Evolutionary conservation across 1,140 invertebrate genomes (phyloP).

Genomic region (Aphidius gifuensis): DNA sequence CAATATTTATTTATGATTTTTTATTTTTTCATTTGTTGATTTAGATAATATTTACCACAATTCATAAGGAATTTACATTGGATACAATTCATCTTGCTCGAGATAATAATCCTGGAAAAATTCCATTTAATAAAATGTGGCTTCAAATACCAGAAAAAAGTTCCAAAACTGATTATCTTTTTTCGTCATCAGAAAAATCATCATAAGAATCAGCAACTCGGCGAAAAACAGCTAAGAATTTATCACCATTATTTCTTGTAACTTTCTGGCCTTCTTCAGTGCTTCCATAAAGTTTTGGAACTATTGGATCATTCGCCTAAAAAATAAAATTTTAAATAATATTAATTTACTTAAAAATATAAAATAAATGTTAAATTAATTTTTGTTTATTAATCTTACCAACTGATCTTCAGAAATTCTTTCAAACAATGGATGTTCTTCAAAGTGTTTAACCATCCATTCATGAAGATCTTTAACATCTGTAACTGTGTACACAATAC

Average conservation of each 20-base stretch:
- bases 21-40: too few relatives aligned
- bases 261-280: conserved; percentile 99
- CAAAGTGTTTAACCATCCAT: conserved; percentile 95
- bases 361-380: background rate
- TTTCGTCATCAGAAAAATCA: conserved; percentile 22
- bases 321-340: conserved; percentile 27
- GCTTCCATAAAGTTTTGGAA: conserved; percentile 84
- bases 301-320: conserved; percentile 78
- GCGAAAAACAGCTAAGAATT: conserved; percentile 88
- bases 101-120: conserved; percentile 30
- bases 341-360: background rate
- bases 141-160: background rate
- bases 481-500: conserved; percentile 92
- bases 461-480: conserved; percentile 97
- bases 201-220: conserved; percentile 62
- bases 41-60: conserved; percentile 33
- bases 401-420: conserved; percentile 70
- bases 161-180: conserved; percentile 16
- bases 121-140: background rate
- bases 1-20: too few relatives aligned
- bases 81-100: conserved; percentile 32
- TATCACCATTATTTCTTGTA: conserved; percentile 88
- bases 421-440: conserved; percentile 87
- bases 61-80: conserved; percentile 40
- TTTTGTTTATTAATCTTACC: conserved; percentile 54